Conservation (phyloP, 2,113 vertebrate genomes). For the Ptychochromis oligacanthus region DNA sequence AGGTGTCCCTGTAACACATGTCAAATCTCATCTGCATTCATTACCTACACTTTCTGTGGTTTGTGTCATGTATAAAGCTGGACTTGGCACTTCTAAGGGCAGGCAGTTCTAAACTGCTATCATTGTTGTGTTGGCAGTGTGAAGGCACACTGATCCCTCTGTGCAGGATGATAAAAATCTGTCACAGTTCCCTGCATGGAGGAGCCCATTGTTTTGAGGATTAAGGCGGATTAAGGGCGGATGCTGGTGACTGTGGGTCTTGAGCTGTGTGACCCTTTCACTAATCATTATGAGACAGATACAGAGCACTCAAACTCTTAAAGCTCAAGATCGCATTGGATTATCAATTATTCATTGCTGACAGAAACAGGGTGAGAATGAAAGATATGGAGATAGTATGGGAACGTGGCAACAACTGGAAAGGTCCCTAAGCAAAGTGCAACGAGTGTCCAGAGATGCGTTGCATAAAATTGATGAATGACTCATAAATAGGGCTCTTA, state of each 20-base stretch:
- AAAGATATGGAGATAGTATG: constrained; percentile 18
- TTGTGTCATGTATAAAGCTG: constrained; percentile 8
- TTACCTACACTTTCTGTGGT: not conserved
- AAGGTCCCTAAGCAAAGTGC: not conserved
- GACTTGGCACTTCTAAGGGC: constrained; percentile 20
- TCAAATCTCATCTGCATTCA: not conserved
- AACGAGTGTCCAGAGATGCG: constrained; percentile 1
- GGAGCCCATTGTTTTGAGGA: constrained; percentile 79
- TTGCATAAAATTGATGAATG: constrained; percentile 25
- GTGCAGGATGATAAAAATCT: constrained; percentile 78
- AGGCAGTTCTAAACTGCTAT: constrained; percentile 47
- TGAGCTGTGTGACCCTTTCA: constrained; percentile 72
- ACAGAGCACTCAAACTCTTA: constrained; percentile 64
- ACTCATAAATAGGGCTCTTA: constrained; percentile 15
- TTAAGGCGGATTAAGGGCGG: constrained; percentile 73
- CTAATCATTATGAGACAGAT: constrained; percentile 74
- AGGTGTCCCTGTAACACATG: not conserved
- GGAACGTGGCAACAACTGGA: not conserved
- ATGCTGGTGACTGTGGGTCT: constrained; percentile 65
- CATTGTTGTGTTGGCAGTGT: constrained; percentile 61
- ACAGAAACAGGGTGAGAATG: constrained; percentile 12
- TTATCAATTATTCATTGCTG: constrained; percentile 75
- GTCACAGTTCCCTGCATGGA: constrained; percentile 65
- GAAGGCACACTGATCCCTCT: constrained; percentile 63
- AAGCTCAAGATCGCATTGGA: constrained; percentile 57